These are phyloP conservation scores for Drosophila parabipectinata DNA, from an alignment of 1,140 invertebrate species.

Conservation along the genomic window DNA sequence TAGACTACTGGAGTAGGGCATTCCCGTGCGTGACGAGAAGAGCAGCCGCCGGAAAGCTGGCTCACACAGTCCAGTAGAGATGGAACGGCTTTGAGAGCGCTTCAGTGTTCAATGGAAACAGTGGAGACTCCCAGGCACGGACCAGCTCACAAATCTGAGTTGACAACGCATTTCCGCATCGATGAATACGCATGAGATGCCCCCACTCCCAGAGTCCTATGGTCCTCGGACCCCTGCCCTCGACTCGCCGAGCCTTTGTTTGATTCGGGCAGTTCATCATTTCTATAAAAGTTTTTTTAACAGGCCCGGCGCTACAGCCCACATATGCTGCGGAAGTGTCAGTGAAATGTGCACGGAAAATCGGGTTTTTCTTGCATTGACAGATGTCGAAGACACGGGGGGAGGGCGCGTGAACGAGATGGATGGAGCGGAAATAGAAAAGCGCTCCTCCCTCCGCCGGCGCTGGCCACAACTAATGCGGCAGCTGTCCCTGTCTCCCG, in stretches of 20 bases:
- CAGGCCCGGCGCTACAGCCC: conserved; percentile 1
- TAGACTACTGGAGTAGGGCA: neutral
- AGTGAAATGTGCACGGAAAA: conserved; percentile 71
- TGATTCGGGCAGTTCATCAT: conserved; percentile 36
- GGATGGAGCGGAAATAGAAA: neutral
- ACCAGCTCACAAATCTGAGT: conserved; percentile 57
- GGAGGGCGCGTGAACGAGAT: neutral
- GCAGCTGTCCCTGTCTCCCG: conserved; percentile 16
- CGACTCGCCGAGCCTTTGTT: conserved; percentile 22
- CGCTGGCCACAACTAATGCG: conserved; percentile 60
- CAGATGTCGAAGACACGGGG: conserved; percentile 55
- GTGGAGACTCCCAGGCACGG: neutral
- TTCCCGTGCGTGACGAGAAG: neutral
- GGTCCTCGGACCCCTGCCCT: neutral
- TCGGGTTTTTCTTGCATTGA: conserved; percentile 59
- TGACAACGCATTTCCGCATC: conserved; percentile 77
- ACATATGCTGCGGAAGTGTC: conserved; percentile 74
- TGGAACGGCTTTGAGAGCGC: conserved; percentile 15
- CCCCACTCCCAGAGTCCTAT: conserved; percentile 2
- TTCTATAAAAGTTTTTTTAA: conserved; percentile 32
- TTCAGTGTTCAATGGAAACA: conserved; percentile 8
- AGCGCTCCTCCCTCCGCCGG: neutral
- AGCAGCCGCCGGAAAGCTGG: neutral
- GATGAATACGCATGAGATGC: conserved; percentile 43
- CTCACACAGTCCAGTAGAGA: neutral